Base-by-base conservation (phyloP, 2,888 invertebrate genomes). In the Cantharis rufa region DNA sequence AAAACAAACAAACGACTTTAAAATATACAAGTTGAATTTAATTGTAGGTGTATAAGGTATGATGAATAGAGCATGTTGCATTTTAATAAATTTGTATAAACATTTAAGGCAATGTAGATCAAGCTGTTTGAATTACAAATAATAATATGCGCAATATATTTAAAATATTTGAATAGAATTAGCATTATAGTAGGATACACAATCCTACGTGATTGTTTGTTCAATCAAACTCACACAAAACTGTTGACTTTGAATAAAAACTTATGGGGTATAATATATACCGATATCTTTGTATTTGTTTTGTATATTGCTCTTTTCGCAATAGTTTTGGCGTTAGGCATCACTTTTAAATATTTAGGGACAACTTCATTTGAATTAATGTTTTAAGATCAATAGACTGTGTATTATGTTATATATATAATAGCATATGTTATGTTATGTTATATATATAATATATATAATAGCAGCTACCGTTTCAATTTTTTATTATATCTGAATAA, bases 161-260 rank as follows among this genome's bases (percentile, higher is more conserved):
- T 66, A 21, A 66, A 66, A 76, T 76, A 76, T 72, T 70, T 69
- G 28, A 72, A 69, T 48, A 69, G 76, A 76, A 76, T 76, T 76
- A 69, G 72, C 76, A 72, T 76, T 76, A 76, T 48, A 75, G 48
- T 66, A 66, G 24, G 18, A 66, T 66, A 66, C 64, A 63, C 62
- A 72, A 61, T 69, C 72, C 64, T 71, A 75, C 69, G 68, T 75
- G 69, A 48, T 63, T 70, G 63, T 69, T 76, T 70, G 72, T 69
- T 75, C 71, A 75, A 75, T 71, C 69, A 72, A 69, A 69, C 64
- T 21, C 64, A n/a, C 64, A 66, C 24, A 66, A 66, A 66, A 66
- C 21, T 66, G 24, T 66, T 21, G 64, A 24, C 18, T 66, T 66
- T 66, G 24, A 66, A 66, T 66, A 66, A 24, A 66, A 24, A 66